A percentile compares a stretch with the other conserved stretches of the same genome.
Conservation (phyloP, 2,888 invertebrate genomes). For the Agonum fuliginosum region DNA sequence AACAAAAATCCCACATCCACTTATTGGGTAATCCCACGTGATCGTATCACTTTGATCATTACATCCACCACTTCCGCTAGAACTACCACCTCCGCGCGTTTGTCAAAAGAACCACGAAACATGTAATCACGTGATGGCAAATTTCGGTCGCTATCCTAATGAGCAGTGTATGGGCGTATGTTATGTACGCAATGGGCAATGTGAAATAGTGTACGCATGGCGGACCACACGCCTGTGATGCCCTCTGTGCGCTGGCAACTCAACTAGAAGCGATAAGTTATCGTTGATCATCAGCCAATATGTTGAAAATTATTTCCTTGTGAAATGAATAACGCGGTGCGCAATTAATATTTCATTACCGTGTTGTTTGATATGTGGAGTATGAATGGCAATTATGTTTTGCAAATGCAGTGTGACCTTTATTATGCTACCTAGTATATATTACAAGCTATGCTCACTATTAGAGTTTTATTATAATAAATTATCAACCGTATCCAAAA, state of each 20-base stretch:
- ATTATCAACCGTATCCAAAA: no score
- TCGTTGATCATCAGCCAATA: not conserved
- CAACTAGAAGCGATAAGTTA: constrained; percentile 13
- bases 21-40: not conserved
- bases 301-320: not conserved
- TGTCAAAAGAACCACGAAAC: not conserved
- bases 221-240: not conserved
- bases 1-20: not conserved
- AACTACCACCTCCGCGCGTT: not conserved
- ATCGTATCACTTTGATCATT: not conserved
- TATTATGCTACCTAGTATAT: not conserved
- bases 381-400: no score
- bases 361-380: not conserved
- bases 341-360: constrained; percentile 2
- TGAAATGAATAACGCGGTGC: constrained; percentile 16
- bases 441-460: not conserved
- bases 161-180: not conserved
- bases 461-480: no score
- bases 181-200: not conserved
- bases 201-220: not conserved
- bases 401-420: not conserved
- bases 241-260: not conserved
- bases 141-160: not conserved
- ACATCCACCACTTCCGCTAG: not conserved
- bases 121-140: not conserved